These are phyloP conservation scores for Latheticus oryzae DNA, from an alignment of 2,888 invertebrate species.

Conservation along the genomic window DNA sequence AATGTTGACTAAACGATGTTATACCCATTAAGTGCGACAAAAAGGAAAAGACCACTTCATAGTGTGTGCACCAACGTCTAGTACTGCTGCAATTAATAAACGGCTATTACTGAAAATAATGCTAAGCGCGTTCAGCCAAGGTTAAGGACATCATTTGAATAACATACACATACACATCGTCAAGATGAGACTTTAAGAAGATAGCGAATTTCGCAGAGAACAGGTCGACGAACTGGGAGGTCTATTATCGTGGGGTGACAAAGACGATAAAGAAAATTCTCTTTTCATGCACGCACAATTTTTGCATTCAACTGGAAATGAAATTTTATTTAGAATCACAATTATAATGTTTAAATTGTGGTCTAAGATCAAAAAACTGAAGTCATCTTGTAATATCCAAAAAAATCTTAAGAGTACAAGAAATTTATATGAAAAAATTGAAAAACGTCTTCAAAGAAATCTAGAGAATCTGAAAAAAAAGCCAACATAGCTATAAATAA, in stretches of 20 bases:
- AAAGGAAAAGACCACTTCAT: slow-evolving; percentile 29
- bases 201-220: slow-evolving; percentile 33
- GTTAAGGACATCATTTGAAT: slow-evolving; percentile 41
- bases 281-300: too few species aligned
- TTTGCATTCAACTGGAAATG: too few species aligned
- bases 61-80: slow-evolving; percentile 23
- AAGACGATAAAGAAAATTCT: too few species aligned
- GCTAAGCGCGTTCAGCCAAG: slow-evolving; percentile 37
- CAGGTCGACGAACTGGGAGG: slow-evolving; percentile 23
- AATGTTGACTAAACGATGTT: slow-evolving; percentile 38
- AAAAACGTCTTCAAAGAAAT: too few species aligned
- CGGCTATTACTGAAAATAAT: slow-evolving; percentile 41
- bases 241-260: slow-evolving; percentile 22
- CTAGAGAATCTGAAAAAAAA: too few species aligned
- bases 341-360: too few species aligned
- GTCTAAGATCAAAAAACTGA: too few species aligned
- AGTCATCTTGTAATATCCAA: too few species aligned
- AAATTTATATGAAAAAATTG: too few species aligned
- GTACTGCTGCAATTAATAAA: slow-evolving; percentile 39
- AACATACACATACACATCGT: slow-evolving; percentile 35
- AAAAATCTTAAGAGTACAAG: too few species aligned
- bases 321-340: too few species aligned
- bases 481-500: too few species aligned
- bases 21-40: slow-evolving; percentile 35
- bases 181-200: slow-evolving; percentile 29